Conservation (phyloP, 2,797 vertebrate genomes). For the Nasua narica region DNA sequence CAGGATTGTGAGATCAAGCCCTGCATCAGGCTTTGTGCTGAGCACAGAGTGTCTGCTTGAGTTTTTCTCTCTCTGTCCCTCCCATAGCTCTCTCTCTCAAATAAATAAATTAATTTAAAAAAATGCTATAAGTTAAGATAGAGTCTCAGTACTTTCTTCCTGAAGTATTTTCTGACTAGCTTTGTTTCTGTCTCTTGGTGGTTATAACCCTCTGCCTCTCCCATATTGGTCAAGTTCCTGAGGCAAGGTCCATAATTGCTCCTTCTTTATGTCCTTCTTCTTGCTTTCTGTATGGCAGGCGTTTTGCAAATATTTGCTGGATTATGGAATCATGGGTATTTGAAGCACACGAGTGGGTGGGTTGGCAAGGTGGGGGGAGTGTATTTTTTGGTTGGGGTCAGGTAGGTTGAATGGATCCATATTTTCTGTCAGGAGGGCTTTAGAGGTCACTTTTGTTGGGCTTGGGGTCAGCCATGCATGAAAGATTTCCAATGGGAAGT, state of each 20-base stretch:
- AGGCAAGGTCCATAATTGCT: not conserved
- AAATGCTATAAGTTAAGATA: not conserved
- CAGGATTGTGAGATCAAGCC: not conserved
- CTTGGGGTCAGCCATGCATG: not conserved
- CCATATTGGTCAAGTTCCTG: not conserved
- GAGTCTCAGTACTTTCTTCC: not conserved
- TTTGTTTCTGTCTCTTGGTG: fast-evolving
- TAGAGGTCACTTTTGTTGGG: not conserved
- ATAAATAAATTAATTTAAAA: not conserved
- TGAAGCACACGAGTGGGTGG: not conserved
- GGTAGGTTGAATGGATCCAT: not conserved
- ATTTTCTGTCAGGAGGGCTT: not conserved
- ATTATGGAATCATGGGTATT: not conserved
- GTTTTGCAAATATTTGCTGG: not conserved
- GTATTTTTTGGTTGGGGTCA: not conserved
- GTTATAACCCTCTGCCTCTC: not conserved
- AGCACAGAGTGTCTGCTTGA: not conserved
- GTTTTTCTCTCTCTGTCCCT: not conserved
- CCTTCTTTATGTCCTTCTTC: not conserved
- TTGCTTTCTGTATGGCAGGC: not conserved
- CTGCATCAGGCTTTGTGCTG: not conserved
- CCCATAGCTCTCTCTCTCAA: not conserved
- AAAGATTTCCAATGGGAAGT: not conserved
- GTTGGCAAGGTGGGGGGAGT: fast-evolving
- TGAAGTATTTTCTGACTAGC: not conserved